Evolutionary conservation across 2,888 invertebrate genomes (phyloP), one percentile per base, ranked within the genome.

Genomic region (Amiota communis): DNA sequence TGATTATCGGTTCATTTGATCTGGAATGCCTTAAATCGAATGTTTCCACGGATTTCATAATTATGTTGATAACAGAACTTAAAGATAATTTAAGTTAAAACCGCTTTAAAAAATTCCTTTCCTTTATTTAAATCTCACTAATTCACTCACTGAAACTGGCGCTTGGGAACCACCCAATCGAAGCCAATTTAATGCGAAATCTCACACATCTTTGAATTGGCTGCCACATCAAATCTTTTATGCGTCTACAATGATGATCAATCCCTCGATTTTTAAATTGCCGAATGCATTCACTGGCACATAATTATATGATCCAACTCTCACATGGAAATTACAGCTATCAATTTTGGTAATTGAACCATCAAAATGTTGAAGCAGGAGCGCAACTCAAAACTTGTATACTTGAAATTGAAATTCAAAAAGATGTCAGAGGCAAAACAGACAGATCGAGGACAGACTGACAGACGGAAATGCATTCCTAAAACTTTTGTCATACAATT

Each of bases 281-380:
- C 8, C 59, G 20, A 59, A n/a, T 4, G 20, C 59, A 59, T 20
- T 17, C 57, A 17, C n/a, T 57, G n/a, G n/a, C 59, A n/a, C 48
- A 48, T 65, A 65, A 65, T 65, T 65, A 65, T 56, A 56, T 56
- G 56, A 71, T 13, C 68, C 36, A 36, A 36, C 36, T 36, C 68
- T 63, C 70, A 47, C 57, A 75, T 56, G 71, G 48, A 76, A 72
- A 77, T 77, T 74, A 71, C 75, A 72, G 73, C 72, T 73, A 75
- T 75, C 73, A 72, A 75, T 75, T 75, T 75, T 46, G 63, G 67
- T 76, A 73, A 74, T 73, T 73, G 70, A 77, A 75, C 67, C 73
- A 72, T 73, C 72, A 72, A n/a, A 71, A 53, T 74, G 67, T 61
- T 13, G 68, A 51, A 48, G 57, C 15, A n/a, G n/a, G n/a, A n/a